Percentiles rank a stretch among this genome's conserved stretches.
These are phyloP conservation scores for Amia ocellicauda DNA, from an alignment of 2,113 vertebrate genomes.

Conservation along the genomic window DNA sequence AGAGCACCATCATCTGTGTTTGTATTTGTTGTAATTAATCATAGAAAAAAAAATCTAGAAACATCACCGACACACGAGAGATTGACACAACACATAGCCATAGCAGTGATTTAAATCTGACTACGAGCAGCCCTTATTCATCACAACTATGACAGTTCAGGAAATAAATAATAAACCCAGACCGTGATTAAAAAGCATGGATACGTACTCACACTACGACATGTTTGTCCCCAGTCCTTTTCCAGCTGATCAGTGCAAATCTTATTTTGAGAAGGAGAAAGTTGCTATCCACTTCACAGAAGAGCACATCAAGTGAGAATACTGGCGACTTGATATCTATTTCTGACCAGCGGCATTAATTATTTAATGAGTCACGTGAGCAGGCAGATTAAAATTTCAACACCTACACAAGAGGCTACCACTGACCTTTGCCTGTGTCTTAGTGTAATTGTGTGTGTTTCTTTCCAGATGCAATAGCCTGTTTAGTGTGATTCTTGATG, in stretches of 20 bases:
- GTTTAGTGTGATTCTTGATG: too few species aligned
- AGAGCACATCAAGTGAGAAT: slow-evolving; percentile 82
- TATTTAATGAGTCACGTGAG: slow-evolving; percentile 93
- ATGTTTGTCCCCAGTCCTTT: slow-evolving; percentile 30
- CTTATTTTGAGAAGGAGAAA: slow-evolving; percentile 55
- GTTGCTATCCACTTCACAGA: slow-evolving; percentile 75
- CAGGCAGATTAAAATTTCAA: slow-evolving; percentile 84
- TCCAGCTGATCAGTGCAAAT: slow-evolving; percentile 8
- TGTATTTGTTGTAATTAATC: slow-evolving; percentile 59
- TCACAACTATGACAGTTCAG: slow-evolving; percentile 17
- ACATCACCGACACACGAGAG: slow-evolving; percentile 45
- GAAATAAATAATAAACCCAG: slow-evolving; percentile 2
- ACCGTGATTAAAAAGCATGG: background rate
- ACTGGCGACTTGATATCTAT: slow-evolving; percentile 79
- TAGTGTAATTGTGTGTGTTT: slow-evolving; percentile 43
- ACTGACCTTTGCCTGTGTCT: slow-evolving; percentile 60
- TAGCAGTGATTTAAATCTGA: slow-evolving; percentile 24
- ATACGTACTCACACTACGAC: slow-evolving; percentile 51
- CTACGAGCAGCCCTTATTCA: slow-evolving; percentile 22
- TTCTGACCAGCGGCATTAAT: slow-evolving; percentile 87
- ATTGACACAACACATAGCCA: slow-evolving; percentile 23
- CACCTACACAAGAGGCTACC: slow-evolving; percentile 67
- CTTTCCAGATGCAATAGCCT: too few species aligned
- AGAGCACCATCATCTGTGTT: slow-evolving; percentile 64
- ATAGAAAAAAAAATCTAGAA: slow-evolving; percentile 44